Evolutionary conservation across 2,113 vertebrate genomes (phyloP).

Genomic region (Phycodurus eques): DNA sequence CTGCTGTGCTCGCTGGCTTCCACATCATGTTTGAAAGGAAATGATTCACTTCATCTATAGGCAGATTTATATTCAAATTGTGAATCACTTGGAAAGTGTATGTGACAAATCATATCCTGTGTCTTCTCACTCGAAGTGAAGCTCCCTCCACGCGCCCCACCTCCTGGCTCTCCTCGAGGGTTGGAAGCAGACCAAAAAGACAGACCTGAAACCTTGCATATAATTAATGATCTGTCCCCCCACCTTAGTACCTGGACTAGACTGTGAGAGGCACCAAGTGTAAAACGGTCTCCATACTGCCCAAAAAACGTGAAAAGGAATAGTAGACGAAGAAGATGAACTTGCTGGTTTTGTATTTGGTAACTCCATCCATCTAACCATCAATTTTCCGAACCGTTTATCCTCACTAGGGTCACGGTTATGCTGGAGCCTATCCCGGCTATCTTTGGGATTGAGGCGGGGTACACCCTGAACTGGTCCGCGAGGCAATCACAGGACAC

Average conservation of each 20-base stretch:
- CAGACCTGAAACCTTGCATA: background rate
- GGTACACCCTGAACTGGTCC: no score
- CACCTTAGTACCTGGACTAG: background rate
- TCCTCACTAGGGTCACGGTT: no score
- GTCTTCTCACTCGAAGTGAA: slow-evolving; percentile 14
- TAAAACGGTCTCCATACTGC: background rate
- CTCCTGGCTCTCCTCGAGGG: background rate
- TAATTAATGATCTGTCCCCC: background rate
- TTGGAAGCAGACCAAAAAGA: background rate
- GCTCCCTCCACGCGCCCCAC: background rate
- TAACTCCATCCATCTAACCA: no score
- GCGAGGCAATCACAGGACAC: no score
- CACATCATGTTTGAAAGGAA: slow-evolving; percentile 24
- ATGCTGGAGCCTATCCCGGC: no score
- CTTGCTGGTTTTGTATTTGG: no score
- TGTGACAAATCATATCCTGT: slow-evolving; percentile 42
- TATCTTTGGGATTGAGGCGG: no score
- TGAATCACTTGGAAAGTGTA: slow-evolving; percentile 29
- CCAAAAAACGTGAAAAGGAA: no score
- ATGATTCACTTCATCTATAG: slow-evolving; percentile 24
- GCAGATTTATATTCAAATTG: slow-evolving; percentile 49
- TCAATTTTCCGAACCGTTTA: no score
- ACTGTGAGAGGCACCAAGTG: background rate
- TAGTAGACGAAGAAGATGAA: no score
- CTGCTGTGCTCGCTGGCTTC: background rate